phyloP scores from a whole-genome alignment of 2,888 invertebrate species.

The Ametastegia equiseti region DNA sequence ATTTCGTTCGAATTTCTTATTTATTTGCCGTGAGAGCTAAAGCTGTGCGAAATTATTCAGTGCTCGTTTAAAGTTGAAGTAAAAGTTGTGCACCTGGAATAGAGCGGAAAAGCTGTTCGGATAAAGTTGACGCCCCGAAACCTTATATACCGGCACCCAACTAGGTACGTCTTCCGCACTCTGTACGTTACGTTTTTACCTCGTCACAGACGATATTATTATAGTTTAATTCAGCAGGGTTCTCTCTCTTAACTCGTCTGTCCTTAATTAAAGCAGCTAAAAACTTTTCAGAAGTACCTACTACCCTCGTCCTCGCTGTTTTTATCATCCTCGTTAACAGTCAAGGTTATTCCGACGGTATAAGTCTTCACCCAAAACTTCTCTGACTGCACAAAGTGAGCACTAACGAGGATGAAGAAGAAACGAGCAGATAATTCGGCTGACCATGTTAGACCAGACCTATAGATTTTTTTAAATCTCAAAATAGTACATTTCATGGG shows the following conservation, averaged over 20 bases:
- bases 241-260: slow-evolving; percentile 28
- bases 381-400: slow-evolving; percentile 13
- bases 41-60: slow-evolving; percentile 35
- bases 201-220: slow-evolving; percentile 25
- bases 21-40: neutral
- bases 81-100: neutral
- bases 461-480: neutral
- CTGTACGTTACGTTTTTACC: neutral
- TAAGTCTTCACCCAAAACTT: neutral
- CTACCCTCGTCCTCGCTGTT: slow-evolving; percentile 20
- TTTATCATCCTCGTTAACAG: slow-evolving; percentile 40
- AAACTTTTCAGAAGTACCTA: slow-evolving; percentile 25
- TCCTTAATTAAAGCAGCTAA: slow-evolving; percentile 35
- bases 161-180: neutral
- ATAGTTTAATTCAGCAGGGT: slow-evolving; percentile 40
- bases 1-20: slow-evolving; percentile 25
- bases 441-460: neutral
- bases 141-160: neutral
- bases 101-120: slow-evolving; percentile 8
- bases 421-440: neutral
- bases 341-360: slow-evolving; percentile 32
- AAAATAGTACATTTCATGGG: neutral
- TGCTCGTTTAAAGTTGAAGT: slow-evolving; percentile 31
- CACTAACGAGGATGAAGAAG: slow-evolving; percentile 6
- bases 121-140: neutral